Evolutionary conservation across 2,113 vertebrate genomes (phyloP), one percentile per base, ranked within the genome.

Genomic region (Tragelaphus strepsiceros): DNA sequence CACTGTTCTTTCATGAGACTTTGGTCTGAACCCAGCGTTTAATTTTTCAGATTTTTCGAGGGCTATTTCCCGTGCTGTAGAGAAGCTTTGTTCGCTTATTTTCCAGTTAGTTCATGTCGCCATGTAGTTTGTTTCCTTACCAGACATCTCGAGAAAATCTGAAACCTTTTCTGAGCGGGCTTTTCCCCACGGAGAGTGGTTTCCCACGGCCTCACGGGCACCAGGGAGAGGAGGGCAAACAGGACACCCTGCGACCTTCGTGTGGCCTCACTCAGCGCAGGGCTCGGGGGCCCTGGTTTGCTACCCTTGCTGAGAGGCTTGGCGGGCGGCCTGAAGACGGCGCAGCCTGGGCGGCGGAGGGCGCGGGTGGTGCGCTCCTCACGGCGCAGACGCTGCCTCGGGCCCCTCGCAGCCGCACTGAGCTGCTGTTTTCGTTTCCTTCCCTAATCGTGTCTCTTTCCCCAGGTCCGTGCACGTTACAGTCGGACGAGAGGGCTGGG

Each of bases 391-490:
- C 1, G 9, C 64, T 7, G 28, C 61, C 28, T 11, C 2, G 4
- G n/a, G n/a, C 19, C n/a, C 64, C 9, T 35, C 2, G 64, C 4
- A 1, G 67, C 67, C 10, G 1, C 19, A 5, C 9, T 0, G 8
- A 35, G n/a, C n/a, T 21, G 64, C n/a, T 59, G 61, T 94, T 96
- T 94, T 91, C 32, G 90, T 54, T 30, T 84, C 91, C 59, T 95
- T 59, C 54, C 90, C n/a, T 49, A 59, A 49, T 30, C 30, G 24
- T 64, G 78, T 96, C 24, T 97, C 49, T 71, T 95, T 95, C 61
- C 82, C 90, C 95, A 91, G 92, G 51, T 39, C 94, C 1, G 2
- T 96, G 81, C 11, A 94, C 67, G n/a, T 21, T 51, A 97, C 78
- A 46, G 71, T 59, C 35, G 7, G 56, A 78, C 49, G 77, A 92